Evolutionary conservation across 2,113 vertebrate species (phyloP), one percentile per base, ranked within the genome.

Genomic region (Triplophysa dalaica): DNA sequence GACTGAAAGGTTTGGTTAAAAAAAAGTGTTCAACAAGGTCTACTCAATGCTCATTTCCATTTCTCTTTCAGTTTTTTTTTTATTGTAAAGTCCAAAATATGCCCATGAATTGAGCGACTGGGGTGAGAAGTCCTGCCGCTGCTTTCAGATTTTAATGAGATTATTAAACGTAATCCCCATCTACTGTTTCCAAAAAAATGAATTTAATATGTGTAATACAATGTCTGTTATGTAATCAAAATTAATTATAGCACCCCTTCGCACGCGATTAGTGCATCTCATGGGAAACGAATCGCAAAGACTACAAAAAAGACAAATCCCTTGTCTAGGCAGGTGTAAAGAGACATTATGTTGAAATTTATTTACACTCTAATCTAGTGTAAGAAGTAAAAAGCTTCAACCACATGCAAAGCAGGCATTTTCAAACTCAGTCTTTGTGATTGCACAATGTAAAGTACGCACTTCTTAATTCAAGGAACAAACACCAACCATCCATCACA

Each of bases 151-250:
- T 17, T 85, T 77, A 75, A 66, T 79, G 21, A 2, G 60, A 80
- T 81, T 87, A 81, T 76, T 73, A 70, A 86, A 22, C 26, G 48
- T 58, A 72, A 83, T 79, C 70, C 78, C 43, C 26, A 22, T 77
- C 50, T 79, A 48, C 41, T 66, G 69, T 73, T 29, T 73, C 74
- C 67, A 62, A 48, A 64, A 54, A 80, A 67, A 77, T 45, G 48
- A 82, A 26, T 69, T 56, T 80, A 77, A 80, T 54, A 69, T 33
- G 62, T 79, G 50, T 75, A 50, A 45, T 67, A 82, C 48, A 82
- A 65, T 80, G 64, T 83, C 24, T 26, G 45, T 65, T 54, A 70
- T 66, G 73, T 83, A 72, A 83, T 76, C 54, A 56, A 61, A 61
- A 83, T 83, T 38, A 65, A 80, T 65, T 83, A 77, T 13, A 52